Base-by-base conservation (phyloP, 2,888 invertebrate species). In the Prosopocoilus inquinatus region DNA sequence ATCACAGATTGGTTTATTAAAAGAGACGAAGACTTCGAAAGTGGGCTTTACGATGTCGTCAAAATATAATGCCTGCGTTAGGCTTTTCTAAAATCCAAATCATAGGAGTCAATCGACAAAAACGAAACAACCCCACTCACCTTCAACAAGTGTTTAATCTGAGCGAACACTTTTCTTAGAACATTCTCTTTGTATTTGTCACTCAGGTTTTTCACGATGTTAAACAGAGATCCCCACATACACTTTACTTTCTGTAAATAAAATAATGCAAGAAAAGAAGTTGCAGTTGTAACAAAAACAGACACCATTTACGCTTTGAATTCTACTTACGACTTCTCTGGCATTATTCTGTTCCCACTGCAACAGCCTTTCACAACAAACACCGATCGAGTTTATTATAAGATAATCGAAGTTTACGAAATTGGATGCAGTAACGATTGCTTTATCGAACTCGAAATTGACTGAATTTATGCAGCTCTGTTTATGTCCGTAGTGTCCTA, bases 401-500 rank as follows among this genome's bases (percentile, higher is more conserved):
- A 65, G 50, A 43, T 60, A 60, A 38, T 64, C 63, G 57, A 63
- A 62, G 8, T 51, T 55, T 9, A 55, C 35, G 53, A 73, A 67
- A 61, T 73, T 74, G 8, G 52, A 46, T 20, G 43, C 35, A 46
- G 62, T 65, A 20, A 74, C 54, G 12, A 73, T 43, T 8, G 69
- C 66, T 54, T 59, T 49, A 2, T 63, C 51, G 35, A 72, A 58
- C 44, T 58, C 50, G 32, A 69, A 54, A 36, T 58, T 53, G 38
- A 55, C 47, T 44, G 47, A 59, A 3, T 51, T 36, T 15, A 69
- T 11, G 47, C 71, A 73, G 13, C 50, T 52, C 33, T 57, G 47
- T 3, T 57, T 47, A 60, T 70, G 69, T 44, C 57, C 55, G 34
- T 47, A 64, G 60, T 72, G 70, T 1, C 72, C 70, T 68, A 58